Evolutionary conservation across 2,113 vertebrate species (phyloP), one percentile per base, ranked within the genome.

Genomic region (Lagopus muta): DNA sequence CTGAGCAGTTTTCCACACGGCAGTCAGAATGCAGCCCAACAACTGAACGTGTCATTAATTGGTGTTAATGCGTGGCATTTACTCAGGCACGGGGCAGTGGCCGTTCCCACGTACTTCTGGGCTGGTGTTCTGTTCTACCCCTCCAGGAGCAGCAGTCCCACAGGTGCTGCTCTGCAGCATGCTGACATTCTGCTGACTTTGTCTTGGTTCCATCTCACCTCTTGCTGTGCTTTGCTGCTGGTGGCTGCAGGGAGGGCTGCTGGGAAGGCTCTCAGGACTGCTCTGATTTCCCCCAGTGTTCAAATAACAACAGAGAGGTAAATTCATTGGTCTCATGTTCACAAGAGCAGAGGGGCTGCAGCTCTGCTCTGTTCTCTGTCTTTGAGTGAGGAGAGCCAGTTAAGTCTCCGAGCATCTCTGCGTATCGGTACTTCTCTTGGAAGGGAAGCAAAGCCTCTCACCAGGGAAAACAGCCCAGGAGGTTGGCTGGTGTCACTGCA

Each of bases 11-110:
- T n/a, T 34, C 43, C 66, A 19, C 42, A 0, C 65, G 85, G 79
- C 85, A 78, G 1, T 91, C 89, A 92, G 57, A 20, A 62, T 75
- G 69, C 85, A 91, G 27, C 32, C 24, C n/a, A 76, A 16, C 87
- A 75, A 64, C 34, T 40, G 87, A 50, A 65, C 80, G 76, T 38
- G 20, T 58, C 73, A 13, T 42, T 81, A 88, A 75, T 92, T 60
- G 82, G 11, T 74, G 14, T 22, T 3, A 61, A 70, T 65, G 42
- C 62, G 82, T 24, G 5, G 38, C 30, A 30, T 54, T 54, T 17
- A 28, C 27, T 28, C 52, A 9, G 30, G 52, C 27, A 30, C 27
- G 6, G 27, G 52, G 52, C 72, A 69, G 79, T 3, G 72, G 64
- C 30, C 11, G 5, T 24, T 86, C 25, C 34, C 34, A 25, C 47